Percentiles rank a stretch among this genome's conserved stretches.
Evolutionary conservation across 2,888 invertebrate species (phyloP).

Genomic region (Amiota mariae): DNA sequence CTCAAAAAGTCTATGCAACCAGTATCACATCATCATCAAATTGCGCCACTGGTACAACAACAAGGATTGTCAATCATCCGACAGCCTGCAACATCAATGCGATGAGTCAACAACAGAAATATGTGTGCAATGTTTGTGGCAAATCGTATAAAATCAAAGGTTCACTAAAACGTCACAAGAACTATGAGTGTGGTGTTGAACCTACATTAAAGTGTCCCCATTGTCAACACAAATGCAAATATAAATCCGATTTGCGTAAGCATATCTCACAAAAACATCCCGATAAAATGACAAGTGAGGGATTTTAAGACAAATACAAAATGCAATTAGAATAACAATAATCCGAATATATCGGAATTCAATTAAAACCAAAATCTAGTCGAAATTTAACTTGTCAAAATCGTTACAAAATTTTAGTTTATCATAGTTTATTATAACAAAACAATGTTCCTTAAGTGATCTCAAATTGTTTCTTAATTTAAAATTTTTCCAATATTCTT

Average conservation of each 20-base stretch:
- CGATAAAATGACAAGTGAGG: conserved; percentile 32
- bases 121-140: conserved; percentile 82
- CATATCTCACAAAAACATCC: conserved; percentile 72
- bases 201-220: conserved; percentile 70
- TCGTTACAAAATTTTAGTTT: too few species aligned
- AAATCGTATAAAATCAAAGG: conserved; percentile 88
- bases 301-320: too few species aligned
- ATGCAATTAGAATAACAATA: too few species aligned
- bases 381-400: too few species aligned
- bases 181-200: conserved; percentile 80
- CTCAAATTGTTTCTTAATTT: too few species aligned
- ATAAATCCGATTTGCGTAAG: conserved; percentile 72
- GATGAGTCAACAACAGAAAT: conserved; percentile 55
- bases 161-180: conserved; percentile 83
- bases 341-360: too few species aligned
- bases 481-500: too few species aligned
- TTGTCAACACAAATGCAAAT: conserved; percentile 73
- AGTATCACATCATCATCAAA: conserved; percentile 34
- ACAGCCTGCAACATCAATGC: conserved; percentile 45
- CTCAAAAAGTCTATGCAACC: conserved; percentile 52
- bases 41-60: conserved; percentile 39
- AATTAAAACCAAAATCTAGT: too few species aligned
- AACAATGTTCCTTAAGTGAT: too few species aligned
- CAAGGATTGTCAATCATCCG: not conserved
- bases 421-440: too few species aligned